Base-by-base conservation (phyloP, 2,797 vertebrate species). In the Xenopus petersii region DNA sequence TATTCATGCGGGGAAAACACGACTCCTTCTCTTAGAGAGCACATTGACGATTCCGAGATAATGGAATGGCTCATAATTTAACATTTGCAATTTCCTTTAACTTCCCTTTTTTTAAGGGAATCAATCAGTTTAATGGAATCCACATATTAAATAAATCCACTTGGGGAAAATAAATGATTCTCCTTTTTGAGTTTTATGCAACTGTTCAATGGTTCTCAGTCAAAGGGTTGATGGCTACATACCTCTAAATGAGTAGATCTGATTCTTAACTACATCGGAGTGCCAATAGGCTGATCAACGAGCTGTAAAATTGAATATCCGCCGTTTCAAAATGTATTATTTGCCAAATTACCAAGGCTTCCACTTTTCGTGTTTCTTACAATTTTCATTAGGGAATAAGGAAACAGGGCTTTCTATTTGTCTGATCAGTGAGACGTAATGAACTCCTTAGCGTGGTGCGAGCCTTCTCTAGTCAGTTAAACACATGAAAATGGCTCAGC, bases 221-320 rank as follows among this genome's bases (percentile, higher is more conserved):
- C 10, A 63, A 73, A 42, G 8, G 63, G 60, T 55, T 65, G 71
- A 70, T 69, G 24, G 54, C 66, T 49, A 59, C 51, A 64, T 74
- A 73, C 24, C 73, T 67, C 15, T 64, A 59, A 75, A 63, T 36
- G 70, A 72, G 21, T 46, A 64, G 72, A 10, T 73, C 59, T 73
- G 58, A 64, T 78, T 73, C 64, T 78, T 78, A 72, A 72, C 48
- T 78, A 68, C 70, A 63, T 67, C 47, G 58, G 64, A 72, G 61
- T 63, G 70, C 64, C 75, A 73, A 64, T 69, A 60, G 26, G 15
- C 69, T 59, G 71, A 63, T 71, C 76, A 78, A 78, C 51, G 60
- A 78, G 60, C 76, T 78, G 71, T 78, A 73, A 73, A 73, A 78
- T 73, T 78, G 71, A 78, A 78, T 30, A 63, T 60, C 66, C 21